Base-by-base conservation (phyloP, 2,113 vertebrate species). In the Caranx ignobilis region DNA sequence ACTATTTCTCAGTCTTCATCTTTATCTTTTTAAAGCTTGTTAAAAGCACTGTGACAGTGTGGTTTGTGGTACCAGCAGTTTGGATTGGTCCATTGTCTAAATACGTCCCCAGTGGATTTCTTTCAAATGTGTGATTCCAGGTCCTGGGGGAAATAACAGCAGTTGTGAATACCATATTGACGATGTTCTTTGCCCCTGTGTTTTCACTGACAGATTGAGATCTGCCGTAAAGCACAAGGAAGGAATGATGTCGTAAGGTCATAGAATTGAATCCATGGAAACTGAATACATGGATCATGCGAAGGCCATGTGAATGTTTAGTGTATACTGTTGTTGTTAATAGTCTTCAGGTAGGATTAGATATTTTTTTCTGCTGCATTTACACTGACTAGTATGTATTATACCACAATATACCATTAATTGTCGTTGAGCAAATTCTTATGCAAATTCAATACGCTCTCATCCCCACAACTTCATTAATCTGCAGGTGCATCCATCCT, bases 141-240 rank as follows among this genome's bases (percentile, higher is more conserved):
- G 77, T 83, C 88, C 85, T 57, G 71, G 41, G 87, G 86, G 88
- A 93, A 92, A 94, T 91, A 91, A 92, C 85, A 91, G 82, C 75
- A 77, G 79, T 73, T 74, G 84, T 74, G 70, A 84, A 88, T 75
- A 77, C 50, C 70, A 79, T 85, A 87, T 91, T 87, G 91, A 89
- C 69, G n/a, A 31, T 47, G 43, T 82, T 77, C 77, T 77, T 66
- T 71, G 57, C 82, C 52, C 57, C 15, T 0, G 77, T 80, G 77
- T 85, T 88, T 87, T 77, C 41, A 78, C 78, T 75, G 81, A 85
- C 57, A 77, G 72, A 81, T 68, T 52, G 32, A 75, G 59, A 87
- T 79, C 73, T 12, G 55, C 62, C 52, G 56, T 55, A 77, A 75
- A 79, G 71, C 57, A 48, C 32, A 37, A 39, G 52, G 45, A 79